phyloP scores from a whole-genome alignment of 1,140 invertebrate species.

The Rhagoletis pomonella region DNA sequence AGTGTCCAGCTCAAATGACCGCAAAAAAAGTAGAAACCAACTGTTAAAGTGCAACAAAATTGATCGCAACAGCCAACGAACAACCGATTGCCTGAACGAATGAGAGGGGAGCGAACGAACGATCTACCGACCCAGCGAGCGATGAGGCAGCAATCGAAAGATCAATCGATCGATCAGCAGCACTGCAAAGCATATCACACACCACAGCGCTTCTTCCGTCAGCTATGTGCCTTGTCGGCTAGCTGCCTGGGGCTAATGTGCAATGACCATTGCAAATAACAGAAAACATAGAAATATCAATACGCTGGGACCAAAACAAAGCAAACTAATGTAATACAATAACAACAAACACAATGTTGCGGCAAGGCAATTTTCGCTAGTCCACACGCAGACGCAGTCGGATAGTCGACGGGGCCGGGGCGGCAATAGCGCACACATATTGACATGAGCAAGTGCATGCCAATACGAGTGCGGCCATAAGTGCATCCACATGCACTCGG shows the following conservation, averaged over 20 bases:
- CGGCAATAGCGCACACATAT: neutral
- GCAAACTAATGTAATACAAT: conserved; percentile 1
- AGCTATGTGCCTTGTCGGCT: no score
- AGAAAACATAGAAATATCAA: conserved; percentile 2
- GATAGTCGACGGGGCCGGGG: neutral
- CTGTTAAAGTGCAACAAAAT: neutral
- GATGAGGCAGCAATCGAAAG: conserved; percentile 24
- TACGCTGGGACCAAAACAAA: neutral
- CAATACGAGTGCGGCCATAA: conserved; percentile 21
- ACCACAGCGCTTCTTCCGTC: neutral
- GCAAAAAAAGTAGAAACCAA: neutral
- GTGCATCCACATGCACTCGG: neutral
- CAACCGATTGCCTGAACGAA: neutral
- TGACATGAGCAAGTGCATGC: conserved; percentile 49
- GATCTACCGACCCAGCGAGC: neutral
- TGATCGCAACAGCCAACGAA: neutral
- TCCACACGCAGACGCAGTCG: neutral
- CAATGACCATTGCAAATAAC: conserved; percentile 44
- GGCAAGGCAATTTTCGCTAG: neutral
- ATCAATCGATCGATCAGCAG: conserved; percentile 46
- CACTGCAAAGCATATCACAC: conserved; percentile 5
- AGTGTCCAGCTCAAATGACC: conserved; percentile 30
- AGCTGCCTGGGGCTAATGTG: neutral
- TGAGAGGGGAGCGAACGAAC: neutral
- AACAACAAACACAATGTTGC: neutral